These are phyloP conservation scores for Hyperoodon ampullatus DNA, from an alignment of 2,113 vertebrate genomes.

Conservation along the genomic window DNA sequence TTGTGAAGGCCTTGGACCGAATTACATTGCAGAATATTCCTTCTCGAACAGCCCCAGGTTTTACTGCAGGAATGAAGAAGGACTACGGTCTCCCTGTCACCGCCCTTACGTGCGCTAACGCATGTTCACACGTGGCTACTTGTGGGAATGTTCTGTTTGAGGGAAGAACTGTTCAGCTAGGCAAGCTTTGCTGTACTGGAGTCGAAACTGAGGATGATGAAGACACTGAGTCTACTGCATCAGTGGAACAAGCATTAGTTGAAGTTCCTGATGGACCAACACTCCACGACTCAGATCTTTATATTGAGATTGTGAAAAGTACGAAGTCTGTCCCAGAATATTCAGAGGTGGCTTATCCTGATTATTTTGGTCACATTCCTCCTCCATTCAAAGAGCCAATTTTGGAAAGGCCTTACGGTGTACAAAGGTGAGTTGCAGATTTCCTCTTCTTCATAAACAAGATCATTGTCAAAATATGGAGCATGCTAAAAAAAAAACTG, in stretches of 20 bases:
- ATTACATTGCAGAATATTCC: constrained; percentile 84
- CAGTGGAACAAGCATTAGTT: constrained; percentile 86
- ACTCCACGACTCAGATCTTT: constrained; percentile 96
- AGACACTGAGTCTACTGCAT: constrained; percentile 85
- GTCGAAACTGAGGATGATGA: constrained; percentile 91
- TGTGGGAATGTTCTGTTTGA: constrained; percentile 85
- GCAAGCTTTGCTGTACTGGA: constrained; percentile 88
- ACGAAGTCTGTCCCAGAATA: constrained; percentile 94
- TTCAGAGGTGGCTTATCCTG: constrained; percentile 97
- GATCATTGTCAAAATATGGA: not conserved
- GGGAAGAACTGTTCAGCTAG: constrained; percentile 85
- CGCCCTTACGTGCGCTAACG: constrained; percentile 77
- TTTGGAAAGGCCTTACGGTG: constrained; percentile 95
- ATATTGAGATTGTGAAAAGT: constrained; percentile 94
- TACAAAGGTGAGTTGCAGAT: constrained; percentile 92
- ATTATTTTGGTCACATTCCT: constrained; percentile 97
- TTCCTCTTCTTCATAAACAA: not conserved
- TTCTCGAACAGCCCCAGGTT: constrained; percentile 72
- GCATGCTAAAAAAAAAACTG: not conserved
- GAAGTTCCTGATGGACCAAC: constrained; percentile 91
- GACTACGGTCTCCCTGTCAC: constrained; percentile 76
- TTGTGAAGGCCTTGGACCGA: constrained; percentile 88
- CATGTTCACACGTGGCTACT: constrained; percentile 80
- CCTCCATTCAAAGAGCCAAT: constrained; percentile 94
- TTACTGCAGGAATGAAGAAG: constrained; percentile 70